Evolutionary conservation across 2,888 invertebrate species (phyloP), one percentile per base, ranked within the genome.

Genomic region (Ethmia dodecea): DNA sequence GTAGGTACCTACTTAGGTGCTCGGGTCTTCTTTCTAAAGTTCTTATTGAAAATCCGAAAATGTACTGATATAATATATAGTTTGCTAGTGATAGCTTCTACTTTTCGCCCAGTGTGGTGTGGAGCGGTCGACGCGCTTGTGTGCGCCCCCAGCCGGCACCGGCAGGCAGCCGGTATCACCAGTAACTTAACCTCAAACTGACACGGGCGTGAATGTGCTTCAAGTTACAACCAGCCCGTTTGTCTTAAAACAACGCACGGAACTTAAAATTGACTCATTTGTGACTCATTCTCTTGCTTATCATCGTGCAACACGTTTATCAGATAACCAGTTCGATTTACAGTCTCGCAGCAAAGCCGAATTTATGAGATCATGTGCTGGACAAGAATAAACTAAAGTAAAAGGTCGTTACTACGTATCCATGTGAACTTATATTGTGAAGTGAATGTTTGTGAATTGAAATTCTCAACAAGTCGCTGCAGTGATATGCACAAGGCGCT

Each of bases 151-250:
- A 52, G 54, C 56, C 43, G 40, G 48, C 44, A 36, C 58, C 66
- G 62, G 71, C 78, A 64, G 73, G 72, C 78, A 66, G 72, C 76
- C 78, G 78, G 80, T 70, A 74, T 28, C 70, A 79, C 72, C 75
- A 74, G 80, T 80, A 78, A 81, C 76, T 79, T 84, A 84, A 86
- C 86, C 86, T 84, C 79, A 86, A 84, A 84, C 74, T 70, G 78
- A 78, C 78, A 77, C 80, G 76, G 80, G 74, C 79, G 81, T 76
- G 78, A 80, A 70, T 71, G 73, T 74, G 79, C 74, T 70, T 75
- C 74, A 67, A 69, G 71, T 73, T 73, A 74, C 70, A 64, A 71
- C 71, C 64, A 10, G 65, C 68, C 65, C 60, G 60, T 65, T 67
- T 67, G 55, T 58, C 63, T 64, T 59, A 58, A 54, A 66, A 58